Evolutionary conservation across 2,797 vertebrate species (phyloP), one percentile per base, ranked within the genome.

Genomic region (Euphonia xanthogaster): DNA sequence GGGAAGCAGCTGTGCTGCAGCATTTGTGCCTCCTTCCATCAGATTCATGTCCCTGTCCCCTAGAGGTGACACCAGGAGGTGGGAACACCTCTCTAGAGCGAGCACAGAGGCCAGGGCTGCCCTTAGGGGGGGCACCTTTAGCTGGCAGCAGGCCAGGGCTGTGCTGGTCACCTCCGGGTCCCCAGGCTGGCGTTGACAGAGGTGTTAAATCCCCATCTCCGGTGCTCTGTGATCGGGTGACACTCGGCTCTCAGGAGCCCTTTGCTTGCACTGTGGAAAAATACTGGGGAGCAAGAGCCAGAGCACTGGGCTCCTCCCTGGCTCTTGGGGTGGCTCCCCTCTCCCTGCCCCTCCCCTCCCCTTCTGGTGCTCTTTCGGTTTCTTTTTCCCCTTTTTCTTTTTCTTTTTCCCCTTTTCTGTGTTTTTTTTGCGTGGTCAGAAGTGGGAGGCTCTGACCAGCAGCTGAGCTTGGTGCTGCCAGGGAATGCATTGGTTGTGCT

Each of bases 121-220:
- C 84, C 45, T 67, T 17, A 40, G 28, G 55, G 73, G 42, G 51
- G 73, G 27, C 80, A 12, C 72, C 3, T 7, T n/a, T 3, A 33
- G 28, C 40, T 54, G 79, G 87, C 87, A 90, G 54, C 54, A 45
- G 62, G 67, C 53, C 37, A 72, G 10, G 76, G 14, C 73, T 1
- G 7, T 8, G 40, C 24, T 0, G 2, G 76, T 63, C 16, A 8
- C 80, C 65, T 23, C 80, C 35, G 8, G 23, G 68, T 22, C 45
- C 30, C 57, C 0, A 0, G 0, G 9, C 5, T 8, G 9, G 67
- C 2, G 19, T 24, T 33, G 14, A 25, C 28, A 70, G 60, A 0
- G 1, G 45, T 1, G 16, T 24, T 61, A 51, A 63, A 51, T 66
- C 76, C 83, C 28, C 4, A 0, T 88, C 47, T 88, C 55, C 51